Evolutionary conservation across 2,888 invertebrate species (phyloP).

Genomic region (Pycnomerus fuliginosus): DNA sequence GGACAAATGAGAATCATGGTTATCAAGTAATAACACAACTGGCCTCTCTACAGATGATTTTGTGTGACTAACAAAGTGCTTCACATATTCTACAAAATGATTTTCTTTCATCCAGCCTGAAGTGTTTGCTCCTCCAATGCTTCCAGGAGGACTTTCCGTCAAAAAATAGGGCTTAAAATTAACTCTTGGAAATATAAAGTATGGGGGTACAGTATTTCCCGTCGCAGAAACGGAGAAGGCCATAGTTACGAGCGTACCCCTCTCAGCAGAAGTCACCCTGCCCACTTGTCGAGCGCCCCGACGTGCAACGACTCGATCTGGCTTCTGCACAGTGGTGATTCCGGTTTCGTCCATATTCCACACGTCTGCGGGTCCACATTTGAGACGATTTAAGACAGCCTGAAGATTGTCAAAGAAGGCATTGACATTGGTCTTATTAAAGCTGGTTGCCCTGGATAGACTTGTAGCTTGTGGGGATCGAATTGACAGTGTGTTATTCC

Average conservation of each 20-base stretch:
- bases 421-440: slow-evolving; percentile 9
- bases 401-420: not conserved
- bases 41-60: slow-evolving; percentile 31
- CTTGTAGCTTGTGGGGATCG: slow-evolving; percentile 31
- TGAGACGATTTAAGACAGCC: not conserved
- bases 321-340: slow-evolving; percentile 37
- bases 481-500: slow-evolving; percentile 30
- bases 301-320: slow-evolving; percentile 35
- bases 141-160: slow-evolving; percentile 41
- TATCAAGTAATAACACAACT: slow-evolving; percentile 39
- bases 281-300: slow-evolving; percentile 40
- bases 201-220: slow-evolving; percentile 36
- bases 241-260: slow-evolving; percentile 35
- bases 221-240: slow-evolving; percentile 30
- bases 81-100: slow-evolving; percentile 36
- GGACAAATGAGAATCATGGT: slow-evolving; percentile 38
- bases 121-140: slow-evolving; percentile 37
- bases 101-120: slow-evolving; percentile 42
- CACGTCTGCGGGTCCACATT: not conserved
- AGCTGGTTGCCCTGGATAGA: slow-evolving; percentile 29
- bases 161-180: slow-evolving; percentile 42
- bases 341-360: slow-evolving; percentile 12
- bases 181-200: too few relatives aligned
- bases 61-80: slow-evolving; percentile 41
- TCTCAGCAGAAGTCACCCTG: slow-evolving; percentile 35